phyloP scores from a whole-genome alignment of 1,140 invertebrate genomes.

The Aleiodes sp. region DNA sequence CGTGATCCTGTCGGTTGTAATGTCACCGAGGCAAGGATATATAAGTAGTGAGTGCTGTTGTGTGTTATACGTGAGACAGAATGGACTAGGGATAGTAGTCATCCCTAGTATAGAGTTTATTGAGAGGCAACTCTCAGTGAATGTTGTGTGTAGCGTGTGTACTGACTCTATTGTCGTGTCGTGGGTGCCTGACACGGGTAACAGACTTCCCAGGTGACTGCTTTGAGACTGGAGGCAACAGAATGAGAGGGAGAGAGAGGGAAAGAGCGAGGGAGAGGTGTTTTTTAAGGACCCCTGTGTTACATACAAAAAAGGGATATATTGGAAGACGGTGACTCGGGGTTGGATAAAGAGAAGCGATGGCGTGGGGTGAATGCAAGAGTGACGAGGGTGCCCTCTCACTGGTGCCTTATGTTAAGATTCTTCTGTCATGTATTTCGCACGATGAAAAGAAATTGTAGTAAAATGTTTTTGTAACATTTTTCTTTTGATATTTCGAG shows the following conservation, averaged over 20 bases:
- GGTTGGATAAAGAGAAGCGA: background rate
- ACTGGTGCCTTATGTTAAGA: background rate
- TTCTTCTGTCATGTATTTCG: no score
- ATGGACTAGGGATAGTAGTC: slow-evolving; percentile 28
- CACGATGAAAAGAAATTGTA: no score
- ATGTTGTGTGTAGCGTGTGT: slow-evolving; percentile 26
- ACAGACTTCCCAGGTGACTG: slow-evolving; percentile 33
- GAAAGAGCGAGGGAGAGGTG: slow-evolving; percentile 29
- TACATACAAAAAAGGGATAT: background rate
- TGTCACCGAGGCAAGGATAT: slow-evolving; percentile 6
- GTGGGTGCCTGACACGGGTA: slow-evolving; percentile 38
- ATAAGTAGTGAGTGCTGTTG: slow-evolving; percentile 22
- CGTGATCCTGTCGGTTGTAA: slow-evolving; percentile 12
- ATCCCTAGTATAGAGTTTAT: background rate
- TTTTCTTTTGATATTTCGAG: no score
- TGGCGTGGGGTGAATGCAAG: slow-evolving; percentile 2
- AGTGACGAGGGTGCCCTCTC: background rate
- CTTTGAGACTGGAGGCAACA: background rate
- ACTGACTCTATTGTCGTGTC: slow-evolving; percentile 38
- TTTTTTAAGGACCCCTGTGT: background rate
- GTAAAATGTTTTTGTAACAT: no score
- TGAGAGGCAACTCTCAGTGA: background rate
- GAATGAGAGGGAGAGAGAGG: slow-evolving; percentile 34
- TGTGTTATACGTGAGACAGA: slow-evolving; percentile 17
- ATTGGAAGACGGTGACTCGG: background rate